A percentile compares a stretch with the other conserved stretches of the same genome.
phyloP scores from a whole-genome alignment of 2,113 vertebrate genomes.

The Trogon melanurus region DNA sequence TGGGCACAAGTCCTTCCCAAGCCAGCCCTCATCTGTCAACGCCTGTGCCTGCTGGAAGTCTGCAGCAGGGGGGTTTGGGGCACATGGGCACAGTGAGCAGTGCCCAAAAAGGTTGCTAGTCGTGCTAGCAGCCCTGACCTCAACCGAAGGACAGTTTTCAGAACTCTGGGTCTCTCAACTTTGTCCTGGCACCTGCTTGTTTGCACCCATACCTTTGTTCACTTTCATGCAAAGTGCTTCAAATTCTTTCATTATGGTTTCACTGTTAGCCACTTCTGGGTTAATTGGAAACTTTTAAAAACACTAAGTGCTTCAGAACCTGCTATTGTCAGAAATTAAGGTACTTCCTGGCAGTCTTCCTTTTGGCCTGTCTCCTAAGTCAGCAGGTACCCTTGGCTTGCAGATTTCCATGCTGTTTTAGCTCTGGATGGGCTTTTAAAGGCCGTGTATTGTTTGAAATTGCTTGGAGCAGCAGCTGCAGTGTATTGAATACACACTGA shows the following conservation, averaged over 20 bases:
- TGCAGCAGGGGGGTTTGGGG: background rate
- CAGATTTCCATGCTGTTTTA: background rate
- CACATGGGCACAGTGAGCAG: accelerated
- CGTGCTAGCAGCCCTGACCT: background rate
- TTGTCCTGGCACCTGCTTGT: background rate
- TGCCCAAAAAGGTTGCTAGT: accelerated
- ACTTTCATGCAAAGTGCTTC: background rate
- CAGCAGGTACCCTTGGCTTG: background rate
- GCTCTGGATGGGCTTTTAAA: background rate
- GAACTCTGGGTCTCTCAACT: background rate
- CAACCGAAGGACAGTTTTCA: background rate
- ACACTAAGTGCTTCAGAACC: background rate
- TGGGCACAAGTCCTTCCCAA: background rate
- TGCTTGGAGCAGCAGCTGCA: background rate
- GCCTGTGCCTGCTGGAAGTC: too few relatives aligned
- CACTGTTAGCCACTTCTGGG: background rate
- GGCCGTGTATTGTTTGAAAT: background rate
- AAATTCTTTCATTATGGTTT: background rate
- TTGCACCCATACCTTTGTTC: background rate
- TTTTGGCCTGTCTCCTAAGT: background rate
- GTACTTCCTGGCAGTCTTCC: background rate
- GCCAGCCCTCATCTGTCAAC: background rate
- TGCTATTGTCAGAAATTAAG: background rate
- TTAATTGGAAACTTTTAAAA: background rate
- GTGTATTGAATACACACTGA: background rate